Conservation (phyloP, 2,797 vertebrate genomes). For the Channa striata region DNA sequence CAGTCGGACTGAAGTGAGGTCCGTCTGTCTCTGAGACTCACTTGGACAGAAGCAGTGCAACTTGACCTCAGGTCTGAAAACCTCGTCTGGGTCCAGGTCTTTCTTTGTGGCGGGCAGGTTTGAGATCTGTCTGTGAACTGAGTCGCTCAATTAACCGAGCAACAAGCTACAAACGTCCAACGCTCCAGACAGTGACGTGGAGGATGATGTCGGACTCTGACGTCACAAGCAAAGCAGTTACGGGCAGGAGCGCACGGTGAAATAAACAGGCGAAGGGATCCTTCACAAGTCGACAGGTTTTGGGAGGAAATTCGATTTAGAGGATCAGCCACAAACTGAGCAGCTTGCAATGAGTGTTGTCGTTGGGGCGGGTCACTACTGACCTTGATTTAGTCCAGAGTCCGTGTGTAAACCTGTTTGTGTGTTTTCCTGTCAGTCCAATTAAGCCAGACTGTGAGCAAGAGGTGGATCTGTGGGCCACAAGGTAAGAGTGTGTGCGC, state of each 20-base stretch:
- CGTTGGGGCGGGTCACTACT: background rate
- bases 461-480: conserved; percentile 60
- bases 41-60: background rate
- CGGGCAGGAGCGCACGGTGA: background rate
- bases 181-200: background rate
- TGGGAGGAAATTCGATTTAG: background rate
- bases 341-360: background rate
- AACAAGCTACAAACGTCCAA: background rate
- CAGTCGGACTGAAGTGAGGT: background rate
- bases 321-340: conserved; percentile 2
- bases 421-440: conserved; percentile 37
- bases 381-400: conserved; percentile 3
- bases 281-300: background rate
- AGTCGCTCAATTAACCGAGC: conserved; percentile 20
- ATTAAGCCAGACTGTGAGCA: conserved; percentile 30
- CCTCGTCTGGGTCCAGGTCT: background rate
- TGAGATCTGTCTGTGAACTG: conserved; percentile 18
- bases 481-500: conserved; percentile 30
- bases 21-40: background rate
- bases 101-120: conserved; percentile 1
- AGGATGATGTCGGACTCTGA: background rate
- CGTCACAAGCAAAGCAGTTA: background rate
- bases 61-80: background rate
- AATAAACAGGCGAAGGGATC: too few species aligned
- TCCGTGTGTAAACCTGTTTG: conserved; percentile 36